Base-by-base conservation (phyloP, 2,797 vertebrate genomes). In the Tenualosa ilisha region DNA sequence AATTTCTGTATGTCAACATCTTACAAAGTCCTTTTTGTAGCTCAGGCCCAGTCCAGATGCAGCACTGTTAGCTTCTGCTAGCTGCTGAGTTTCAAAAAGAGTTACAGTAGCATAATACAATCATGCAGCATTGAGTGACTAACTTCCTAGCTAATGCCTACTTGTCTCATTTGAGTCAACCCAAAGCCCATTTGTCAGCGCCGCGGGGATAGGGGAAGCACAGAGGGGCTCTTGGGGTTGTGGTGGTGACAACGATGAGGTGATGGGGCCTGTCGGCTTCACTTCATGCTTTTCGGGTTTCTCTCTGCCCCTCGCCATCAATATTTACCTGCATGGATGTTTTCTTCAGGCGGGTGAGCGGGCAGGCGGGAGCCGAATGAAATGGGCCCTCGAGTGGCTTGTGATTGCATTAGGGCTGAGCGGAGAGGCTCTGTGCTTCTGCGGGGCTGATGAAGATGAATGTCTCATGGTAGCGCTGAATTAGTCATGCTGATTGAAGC, bases 401-500 rank as follows among this genome's bases (percentile, higher is more conserved):
- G 72, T 79, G 72, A 79, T 79, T 79, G 72, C 72, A 79, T 79
- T 79, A 79, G 72, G 82, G 61, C 20, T 17, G 46, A 7, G 82
- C 12, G 56, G 17, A 63, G 40, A 46, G 54, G n/a, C 53, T 83
- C 72, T 79, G 72, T 79, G 72, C 72, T 46, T 7, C 40, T 79
- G 40, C 8, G 40, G 68, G 82, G 26, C 20, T 37, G 56, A 51
- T 15, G 59, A 82, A 61, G 72, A 79, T 46, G 72, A 79, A 79
- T 79, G 72, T 79, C 72, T 79, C 72, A 43, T 79, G 72, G 37
- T 43, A 46, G 72, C 17, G 12, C 72, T 43, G 72, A 79, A 79
- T 79, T 79, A 79, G 72, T 79, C 72, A 79, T 79, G 72, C 72
- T 79, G 72, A 79, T 79, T 79, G 72, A 79, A 79, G 72, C 72